Conservation (phyloP, 2,888 invertebrate genomes). For the Crepidodera aurea region DNA sequence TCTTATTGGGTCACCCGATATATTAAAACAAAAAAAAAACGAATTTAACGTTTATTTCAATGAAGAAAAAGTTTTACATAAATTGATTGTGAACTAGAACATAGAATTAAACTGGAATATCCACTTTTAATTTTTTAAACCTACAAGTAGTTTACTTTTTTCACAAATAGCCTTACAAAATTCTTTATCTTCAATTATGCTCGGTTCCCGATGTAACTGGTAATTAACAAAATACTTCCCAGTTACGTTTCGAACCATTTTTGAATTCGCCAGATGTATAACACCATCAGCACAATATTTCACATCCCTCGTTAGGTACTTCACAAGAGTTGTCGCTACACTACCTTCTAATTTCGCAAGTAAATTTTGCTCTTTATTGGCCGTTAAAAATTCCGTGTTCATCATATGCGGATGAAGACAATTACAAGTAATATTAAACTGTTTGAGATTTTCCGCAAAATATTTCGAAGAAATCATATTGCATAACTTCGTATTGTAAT, state of each 20-base stretch:
- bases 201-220: constrained; percentile 37
- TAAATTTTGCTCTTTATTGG: constrained; percentile 6
- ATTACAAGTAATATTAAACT: constrained; percentile 39
- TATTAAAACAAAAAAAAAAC: too few species aligned
- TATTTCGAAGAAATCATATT: constrained; percentile 46
- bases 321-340: constrained; percentile 25
- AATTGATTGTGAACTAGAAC: too few species aligned
- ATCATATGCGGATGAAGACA: constrained; percentile 47
- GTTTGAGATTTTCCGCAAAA: constrained; percentile 37
- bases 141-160: background rate
- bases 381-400: constrained; percentile 42
- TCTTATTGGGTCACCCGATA: too few species aligned
- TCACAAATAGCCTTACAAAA: constrained; percentile 31
- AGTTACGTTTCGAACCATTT: constrained; percentile 30
- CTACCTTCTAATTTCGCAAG: constrained; percentile 18
- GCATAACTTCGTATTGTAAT: constrained; percentile 47
- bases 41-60: too few species aligned
- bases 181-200: constrained; percentile 33
- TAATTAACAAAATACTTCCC: constrained; percentile 47
- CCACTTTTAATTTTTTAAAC: background rate
- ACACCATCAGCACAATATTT: constrained; percentile 36
- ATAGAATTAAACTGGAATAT: too few species aligned
- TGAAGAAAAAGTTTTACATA: too few species aligned
- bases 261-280: constrained; percentile 43
- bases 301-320: constrained; percentile 35